phyloP scores from a whole-genome alignment of 2,113 vertebrate species.

The Nycticebus coucang region DNA sequence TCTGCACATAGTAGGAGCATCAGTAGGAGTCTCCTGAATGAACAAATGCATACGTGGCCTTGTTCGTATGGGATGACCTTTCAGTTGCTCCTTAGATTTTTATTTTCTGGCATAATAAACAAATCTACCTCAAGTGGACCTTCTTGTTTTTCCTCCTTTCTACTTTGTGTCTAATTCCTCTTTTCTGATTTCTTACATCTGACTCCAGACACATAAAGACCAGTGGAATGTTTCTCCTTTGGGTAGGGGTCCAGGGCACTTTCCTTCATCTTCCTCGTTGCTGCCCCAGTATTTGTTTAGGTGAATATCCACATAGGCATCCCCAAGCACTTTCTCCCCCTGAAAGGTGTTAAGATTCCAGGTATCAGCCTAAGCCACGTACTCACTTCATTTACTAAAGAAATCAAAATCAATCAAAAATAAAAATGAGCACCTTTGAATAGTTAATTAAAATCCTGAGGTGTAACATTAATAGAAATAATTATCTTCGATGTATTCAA shows the following conservation, averaged over 20 bases:
- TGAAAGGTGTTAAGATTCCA: fast-evolving
- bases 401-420: conserved; percentile 72
- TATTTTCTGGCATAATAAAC: background rate
- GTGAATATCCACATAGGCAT: fast-evolving
- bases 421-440: conserved; percentile 70
- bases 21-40: background rate
- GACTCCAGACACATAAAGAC: too few species aligned
- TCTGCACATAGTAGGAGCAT: fast-evolving
- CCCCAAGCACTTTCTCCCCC: too few species aligned
- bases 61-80: background rate
- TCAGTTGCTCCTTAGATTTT: too few species aligned
- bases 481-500: conserved; percentile 80
- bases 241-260: too few species aligned
- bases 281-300: background rate
- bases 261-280: fast-evolving
- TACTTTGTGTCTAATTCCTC: fast-evolving
- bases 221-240: fast-evolving
- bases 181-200: background rate
- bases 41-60: background rate
- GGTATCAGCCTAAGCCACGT: background rate
- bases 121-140: fast-evolving
- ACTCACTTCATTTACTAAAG: conserved; percentile 30
- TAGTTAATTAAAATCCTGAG: conserved; percentile 82
- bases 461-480: conserved; percentile 74
- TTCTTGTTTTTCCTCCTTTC: background rate